Evolutionary conservation across 2,113 vertebrate species (phyloP), one percentile per base, ranked within the genome.

Genomic region (Murina feae): DNA sequence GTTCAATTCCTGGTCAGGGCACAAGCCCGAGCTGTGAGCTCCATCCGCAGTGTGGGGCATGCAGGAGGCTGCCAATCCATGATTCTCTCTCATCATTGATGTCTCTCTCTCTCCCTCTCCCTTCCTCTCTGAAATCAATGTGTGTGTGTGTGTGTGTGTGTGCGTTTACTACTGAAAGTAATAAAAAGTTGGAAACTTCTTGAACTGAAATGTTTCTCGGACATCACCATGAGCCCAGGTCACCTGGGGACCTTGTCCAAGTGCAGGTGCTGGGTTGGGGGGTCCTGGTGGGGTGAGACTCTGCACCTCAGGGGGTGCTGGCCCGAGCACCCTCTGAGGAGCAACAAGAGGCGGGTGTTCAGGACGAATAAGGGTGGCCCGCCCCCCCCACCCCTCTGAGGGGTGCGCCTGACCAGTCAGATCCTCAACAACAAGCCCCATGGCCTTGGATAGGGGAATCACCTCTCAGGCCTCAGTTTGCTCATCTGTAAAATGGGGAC

Each of bases 331-430:
- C 13, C 44, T 4, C 9, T 13, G 20, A 47, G 8, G n/a, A 79
- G 42, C 60, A 51, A 71, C 16, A 16, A 21, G n/a, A 8, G 42
- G 4, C 7, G 30, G 60, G 53, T 23, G 42, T 13, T 20, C 51
- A 1, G 3, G 9, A 2, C 9, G 37, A n/a, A 47, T 5, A 47
- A 13, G 0, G 4, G 1, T 16, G 9, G 21, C 25, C 42, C 58
- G 44, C 75, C 16, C 2, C 1, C 10, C 30, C 20, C 13, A n/a
- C 25, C 11, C 39, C 4, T 21, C 23, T 3, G 2, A 4, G 53
- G 21, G 21, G 53, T 55, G 21, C 3, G 1, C 53, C 55, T 58
- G 55, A 58, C 55, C 55, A 58, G 55, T 58, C 55, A 25, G 23
- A 28, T 16, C 3, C 16, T 32, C 37, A 16, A 3, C 4, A 7